phyloP scores from a whole-genome alignment of 2,797 vertebrate genomes.

The Aldrovandia affinis region DNA sequence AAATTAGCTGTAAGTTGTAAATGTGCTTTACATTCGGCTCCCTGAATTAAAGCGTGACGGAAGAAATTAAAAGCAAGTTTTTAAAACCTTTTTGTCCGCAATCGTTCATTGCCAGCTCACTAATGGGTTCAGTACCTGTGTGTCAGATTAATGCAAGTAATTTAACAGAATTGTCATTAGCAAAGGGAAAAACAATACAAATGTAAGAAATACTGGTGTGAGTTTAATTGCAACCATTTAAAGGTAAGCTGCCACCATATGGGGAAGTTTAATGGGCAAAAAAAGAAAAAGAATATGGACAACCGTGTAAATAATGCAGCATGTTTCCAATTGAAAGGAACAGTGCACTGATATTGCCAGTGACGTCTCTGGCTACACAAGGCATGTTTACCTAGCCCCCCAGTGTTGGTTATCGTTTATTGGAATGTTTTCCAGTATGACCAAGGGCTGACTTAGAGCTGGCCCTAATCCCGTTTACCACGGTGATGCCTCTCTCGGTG shows the following conservation, averaged over 20 bases:
- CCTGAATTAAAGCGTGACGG: neutral
- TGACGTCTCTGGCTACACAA: no score
- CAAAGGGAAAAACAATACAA: neutral
- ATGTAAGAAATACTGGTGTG: neutral
- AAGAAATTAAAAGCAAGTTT: neutral
- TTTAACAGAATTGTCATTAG: neutral
- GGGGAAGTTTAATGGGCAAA: neutral
- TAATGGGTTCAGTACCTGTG: neutral
- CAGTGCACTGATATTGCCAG: neutral
- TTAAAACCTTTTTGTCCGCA: neutral
- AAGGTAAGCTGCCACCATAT: neutral
- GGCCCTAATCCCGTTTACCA: no score
- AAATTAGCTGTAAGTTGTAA: neutral
- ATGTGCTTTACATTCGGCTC: no score
- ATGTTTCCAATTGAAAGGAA: neutral
- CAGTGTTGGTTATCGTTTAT: no score
- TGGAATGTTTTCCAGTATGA: no score
- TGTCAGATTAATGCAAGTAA: constrained; percentile 1
- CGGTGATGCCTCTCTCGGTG: no score
- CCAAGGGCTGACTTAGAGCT: no score
- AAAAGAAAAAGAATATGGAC: neutral
- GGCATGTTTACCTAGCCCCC: no score
- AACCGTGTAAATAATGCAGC: neutral
- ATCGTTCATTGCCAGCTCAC: neutral
- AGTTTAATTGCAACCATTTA: neutral